These are phyloP conservation scores for Eidolon dupreanum DNA, from an alignment of 2,797 vertebrate species.

Conservation along the genomic window DNA sequence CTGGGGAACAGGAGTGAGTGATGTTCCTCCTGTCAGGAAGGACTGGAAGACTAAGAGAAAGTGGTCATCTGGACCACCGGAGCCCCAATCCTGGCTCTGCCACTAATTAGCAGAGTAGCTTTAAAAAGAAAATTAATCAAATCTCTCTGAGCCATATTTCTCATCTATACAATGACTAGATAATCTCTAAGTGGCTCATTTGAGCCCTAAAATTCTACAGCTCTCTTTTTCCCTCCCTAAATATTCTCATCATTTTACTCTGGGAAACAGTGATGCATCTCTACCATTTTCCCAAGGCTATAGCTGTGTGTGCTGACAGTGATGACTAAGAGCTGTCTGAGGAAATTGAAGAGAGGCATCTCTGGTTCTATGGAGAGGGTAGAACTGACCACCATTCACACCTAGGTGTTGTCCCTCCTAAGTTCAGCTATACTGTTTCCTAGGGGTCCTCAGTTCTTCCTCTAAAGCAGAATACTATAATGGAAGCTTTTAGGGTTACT, in stretches of 20 bases:
- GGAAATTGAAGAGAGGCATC: background rate
- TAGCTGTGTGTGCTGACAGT: background rate
- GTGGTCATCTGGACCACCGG: background rate
- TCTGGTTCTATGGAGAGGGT: background rate
- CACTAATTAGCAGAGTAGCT: background rate
- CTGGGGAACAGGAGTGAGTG: background rate
- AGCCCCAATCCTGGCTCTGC: background rate
- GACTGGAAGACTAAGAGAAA: background rate
- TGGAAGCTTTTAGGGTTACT: slow-evolving; percentile 63
- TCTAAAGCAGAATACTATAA: background rate
- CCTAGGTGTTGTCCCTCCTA: background rate
- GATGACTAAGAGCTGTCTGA: background rate
- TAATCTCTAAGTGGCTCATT: background rate
- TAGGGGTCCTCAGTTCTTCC: background rate
- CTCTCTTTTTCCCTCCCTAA: background rate
- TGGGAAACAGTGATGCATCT: background rate
- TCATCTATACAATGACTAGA: background rate
- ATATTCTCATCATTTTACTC: background rate
- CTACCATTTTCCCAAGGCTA: background rate
- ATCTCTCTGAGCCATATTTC: background rate
- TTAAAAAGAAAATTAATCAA: background rate
- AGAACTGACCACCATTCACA: background rate
- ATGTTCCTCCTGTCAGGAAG: background rate
- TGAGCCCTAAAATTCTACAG: background rate
- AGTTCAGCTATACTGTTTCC: background rate